These are phyloP conservation scores for Pelecanoides urinatrix DNA, from an alignment of 2,113 vertebrate species.

Conservation along the genomic window DNA sequence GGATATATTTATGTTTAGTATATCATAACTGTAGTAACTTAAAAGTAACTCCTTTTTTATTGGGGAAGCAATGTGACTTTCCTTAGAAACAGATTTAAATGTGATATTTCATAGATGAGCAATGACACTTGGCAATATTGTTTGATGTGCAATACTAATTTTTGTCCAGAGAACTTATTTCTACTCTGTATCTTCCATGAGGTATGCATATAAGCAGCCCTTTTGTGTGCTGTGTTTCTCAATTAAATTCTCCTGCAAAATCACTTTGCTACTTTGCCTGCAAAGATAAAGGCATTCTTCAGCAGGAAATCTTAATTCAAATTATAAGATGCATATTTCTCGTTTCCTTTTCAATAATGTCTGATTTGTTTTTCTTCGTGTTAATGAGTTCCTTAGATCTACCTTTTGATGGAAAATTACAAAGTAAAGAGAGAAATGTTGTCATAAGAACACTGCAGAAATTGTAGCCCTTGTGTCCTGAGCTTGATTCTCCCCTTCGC, in stretches of 20 bases:
- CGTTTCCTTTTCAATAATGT: neutral
- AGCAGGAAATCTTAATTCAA: conserved; percentile 3
- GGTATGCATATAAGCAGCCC: neutral
- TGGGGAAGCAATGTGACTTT: neutral
- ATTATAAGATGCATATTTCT: neutral
- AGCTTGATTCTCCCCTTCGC: neutral
- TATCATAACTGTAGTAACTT: neutral
- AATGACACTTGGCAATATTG: neutral
- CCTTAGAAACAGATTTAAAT: neutral
- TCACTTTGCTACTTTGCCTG: neutral
- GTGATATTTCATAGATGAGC: neutral
- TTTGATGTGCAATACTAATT: neutral
- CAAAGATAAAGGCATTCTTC: neutral
- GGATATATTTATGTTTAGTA: neutral
- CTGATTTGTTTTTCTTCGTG: neutral
- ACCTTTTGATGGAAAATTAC: neutral
- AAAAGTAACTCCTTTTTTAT: neutral
- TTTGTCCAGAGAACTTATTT: conserved; percentile 1
- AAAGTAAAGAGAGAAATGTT: neutral
- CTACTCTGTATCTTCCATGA: neutral
- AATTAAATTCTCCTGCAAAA: conserved; percentile 23
- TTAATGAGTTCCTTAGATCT: conserved; percentile 2
- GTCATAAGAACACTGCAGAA: neutral
- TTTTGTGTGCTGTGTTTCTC: conserved; percentile 22
- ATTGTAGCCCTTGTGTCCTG: neutral